Evolutionary conservation across 2,797 vertebrate genomes (phyloP).

Genomic region (Pseudomugil gertrudae): DNA sequence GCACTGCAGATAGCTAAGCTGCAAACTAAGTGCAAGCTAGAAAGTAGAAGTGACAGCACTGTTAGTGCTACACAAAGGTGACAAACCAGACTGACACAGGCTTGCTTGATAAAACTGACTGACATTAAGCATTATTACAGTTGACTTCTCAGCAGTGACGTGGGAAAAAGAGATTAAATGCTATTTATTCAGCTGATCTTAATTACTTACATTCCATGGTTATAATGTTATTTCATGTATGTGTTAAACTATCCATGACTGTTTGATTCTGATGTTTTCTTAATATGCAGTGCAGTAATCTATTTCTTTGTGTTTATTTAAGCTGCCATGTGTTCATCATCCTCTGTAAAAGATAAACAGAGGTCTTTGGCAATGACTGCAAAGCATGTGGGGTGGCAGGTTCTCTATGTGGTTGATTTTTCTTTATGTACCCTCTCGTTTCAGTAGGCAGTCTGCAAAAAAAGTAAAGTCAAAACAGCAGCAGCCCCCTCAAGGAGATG

Average conservation of each 20-base stretch:
- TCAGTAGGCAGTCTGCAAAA: slow-evolving; percentile 21
- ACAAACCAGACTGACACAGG: background rate
- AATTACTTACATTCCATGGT: background rate
- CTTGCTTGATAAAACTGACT: background rate
- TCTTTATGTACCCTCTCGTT: slow-evolving; percentile 10
- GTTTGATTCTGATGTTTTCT: background rate
- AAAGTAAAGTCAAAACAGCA: slow-evolving; percentile 21
- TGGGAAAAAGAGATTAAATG: background rate
- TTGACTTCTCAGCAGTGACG: background rate
- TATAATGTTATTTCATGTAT: background rate
- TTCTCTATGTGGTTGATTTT: background rate
- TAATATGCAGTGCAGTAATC: background rate
- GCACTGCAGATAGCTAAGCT: background rate
- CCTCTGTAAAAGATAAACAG: background rate
- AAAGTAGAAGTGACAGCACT: background rate
- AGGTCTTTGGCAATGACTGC: background rate
- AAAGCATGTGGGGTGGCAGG: background rate
- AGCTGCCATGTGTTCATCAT: background rate
- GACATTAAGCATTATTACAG: background rate
- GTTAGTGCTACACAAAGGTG: background rate
- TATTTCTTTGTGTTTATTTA: background rate
- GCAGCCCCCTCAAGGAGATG: slow-evolving; percentile 40
- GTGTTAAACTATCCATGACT: background rate
- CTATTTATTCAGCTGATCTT: background rate
- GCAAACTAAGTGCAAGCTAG: background rate